Base-by-base conservation (phyloP, 2,888 invertebrate genomes). In the Doris montereyensis region DNA sequence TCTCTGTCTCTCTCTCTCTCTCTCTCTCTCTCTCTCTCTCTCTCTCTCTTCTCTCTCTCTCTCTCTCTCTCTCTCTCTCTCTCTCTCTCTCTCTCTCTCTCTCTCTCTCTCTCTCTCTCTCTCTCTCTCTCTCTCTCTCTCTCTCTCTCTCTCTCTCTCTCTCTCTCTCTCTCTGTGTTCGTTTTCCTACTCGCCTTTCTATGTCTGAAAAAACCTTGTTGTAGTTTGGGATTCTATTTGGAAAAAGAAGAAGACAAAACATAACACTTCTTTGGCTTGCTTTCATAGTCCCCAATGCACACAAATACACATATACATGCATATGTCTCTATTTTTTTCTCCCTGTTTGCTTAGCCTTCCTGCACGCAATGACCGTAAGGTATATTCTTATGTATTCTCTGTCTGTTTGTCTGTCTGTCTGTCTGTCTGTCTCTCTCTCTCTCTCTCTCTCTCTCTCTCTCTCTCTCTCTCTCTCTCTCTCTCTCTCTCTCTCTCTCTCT, bases 131-230 rank as follows among this genome's bases (percentile, higher is more conserved):
- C n/a, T 57, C 52, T 76, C 28, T 68, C 57, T 32, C 52, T 30
- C 57, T 52, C 8, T 68, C 68, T 76, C 60, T 71, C 71, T 58
- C 2, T 77, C 57, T 32, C 57, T 58, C 70, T 60, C 1, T 77
- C 30, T 77, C n/a, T 67, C 32, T 68, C 76, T 65, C 26, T 34
- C 35, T 32, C 26, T 17, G 41, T 41, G 21, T 21, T 21, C 21
- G 24, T 13, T 5, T 62, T 62, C n/a, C n/a, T 10, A 30, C 28
- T 8, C 52, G 10, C 17, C 52, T 41, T 10, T 41, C 52, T 41
- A 41, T 41, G n/a, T n/a, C n/a, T n/a, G n/a, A n/a, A n/a, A n/a
- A n/a, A n/a, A n/a, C n/a, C n/a, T n/a, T n/a, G n/a, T n/a, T n/a
- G n/a, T n/a, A n/a, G n/a, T n/a, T n/a, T n/a, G n/a, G n/a, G n/a